Conservation (phyloP, 2,113 vertebrate species). For the Anolis carolinensis region DNA sequence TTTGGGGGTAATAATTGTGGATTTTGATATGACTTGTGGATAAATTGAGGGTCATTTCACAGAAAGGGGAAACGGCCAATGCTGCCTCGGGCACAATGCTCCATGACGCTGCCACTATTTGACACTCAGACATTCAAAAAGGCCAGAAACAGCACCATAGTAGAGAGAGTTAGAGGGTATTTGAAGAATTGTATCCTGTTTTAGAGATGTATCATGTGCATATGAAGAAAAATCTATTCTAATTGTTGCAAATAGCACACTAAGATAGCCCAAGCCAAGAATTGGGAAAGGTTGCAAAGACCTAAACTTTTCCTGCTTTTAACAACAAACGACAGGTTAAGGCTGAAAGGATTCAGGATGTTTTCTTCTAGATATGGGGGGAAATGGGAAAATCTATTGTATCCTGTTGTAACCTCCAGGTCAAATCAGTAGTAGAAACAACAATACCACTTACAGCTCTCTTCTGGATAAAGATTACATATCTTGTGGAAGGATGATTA, state of each 20-base stretch:
- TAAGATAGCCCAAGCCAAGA: not conserved
- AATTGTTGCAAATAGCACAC: not conserved
- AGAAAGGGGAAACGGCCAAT: no score
- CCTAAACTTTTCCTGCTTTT: not conserved
- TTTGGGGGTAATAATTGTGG: no score
- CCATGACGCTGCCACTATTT: no score
- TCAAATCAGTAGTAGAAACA: not conserved
- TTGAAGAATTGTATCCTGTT: not conserved
- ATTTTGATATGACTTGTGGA: no score
- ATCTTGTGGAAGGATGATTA: not conserved
- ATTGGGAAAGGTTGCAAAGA: not conserved
- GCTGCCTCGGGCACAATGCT: no score
- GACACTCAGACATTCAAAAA: no score
- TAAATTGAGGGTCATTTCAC: no score
- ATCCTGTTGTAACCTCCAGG: not conserved
- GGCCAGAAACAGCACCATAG: no score
- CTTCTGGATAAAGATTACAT: not conserved
- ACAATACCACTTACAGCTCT: not conserved
- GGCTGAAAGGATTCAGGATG: not conserved
- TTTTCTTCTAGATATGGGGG: not conserved
- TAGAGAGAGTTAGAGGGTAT: not conserved
- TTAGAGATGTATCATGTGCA: not conserved
- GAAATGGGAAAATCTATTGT: not conserved
- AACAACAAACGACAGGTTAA: not conserved
- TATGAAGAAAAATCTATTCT: not conserved